These are phyloP conservation scores for Cyphomyrus plagiostoma DNA, from an alignment of 2,113 vertebrate genomes.

Conservation along the genomic window DNA sequence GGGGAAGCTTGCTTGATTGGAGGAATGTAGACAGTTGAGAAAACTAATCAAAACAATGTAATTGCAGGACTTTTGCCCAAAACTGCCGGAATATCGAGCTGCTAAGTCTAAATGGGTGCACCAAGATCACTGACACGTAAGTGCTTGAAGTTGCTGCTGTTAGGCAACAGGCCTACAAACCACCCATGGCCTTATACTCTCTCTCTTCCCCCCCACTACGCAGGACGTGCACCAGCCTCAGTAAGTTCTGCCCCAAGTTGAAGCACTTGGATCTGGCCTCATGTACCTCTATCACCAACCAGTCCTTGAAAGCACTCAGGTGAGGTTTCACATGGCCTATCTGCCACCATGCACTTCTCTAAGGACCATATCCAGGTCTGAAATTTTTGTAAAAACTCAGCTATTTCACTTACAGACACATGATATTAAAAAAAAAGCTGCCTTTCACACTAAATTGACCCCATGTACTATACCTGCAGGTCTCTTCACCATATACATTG, in stretches of 20 bases:
- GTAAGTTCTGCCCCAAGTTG: conserved; percentile 98
- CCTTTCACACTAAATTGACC: neutral
- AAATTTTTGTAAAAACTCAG: neutral
- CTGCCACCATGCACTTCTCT: neutral
- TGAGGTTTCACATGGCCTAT: conserved; percentile 35
- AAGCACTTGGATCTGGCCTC: conserved; percentile 92
- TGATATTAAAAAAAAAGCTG: neutral
- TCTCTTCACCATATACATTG: neutral
- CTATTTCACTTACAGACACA: neutral
- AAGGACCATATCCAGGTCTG: neutral
- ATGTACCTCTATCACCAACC: conserved; percentile 96
- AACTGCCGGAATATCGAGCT: conserved; percentile 98
- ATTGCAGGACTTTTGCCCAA: conserved; percentile 86
- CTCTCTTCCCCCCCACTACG: neutral
- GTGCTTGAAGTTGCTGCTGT: conserved; percentile 21
- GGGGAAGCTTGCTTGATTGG: neutral
- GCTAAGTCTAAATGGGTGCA: conserved; percentile 92
- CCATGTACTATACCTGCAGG: neutral
- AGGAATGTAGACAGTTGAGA: neutral
- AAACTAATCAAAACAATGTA: conserved; percentile 14
- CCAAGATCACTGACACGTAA: conserved; percentile 96
- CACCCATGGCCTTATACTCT: neutral
- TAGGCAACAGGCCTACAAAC: too few relatives aligned
- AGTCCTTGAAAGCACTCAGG: conserved; percentile 97
- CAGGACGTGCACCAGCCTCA: conserved; percentile 95